Percentiles rank a stretch among this genome's conserved stretches.
These are phyloP conservation scores for Trypoxylon attenuatum DNA, from an alignment of 2,888 invertebrate species.

Conservation along the genomic window DNA sequence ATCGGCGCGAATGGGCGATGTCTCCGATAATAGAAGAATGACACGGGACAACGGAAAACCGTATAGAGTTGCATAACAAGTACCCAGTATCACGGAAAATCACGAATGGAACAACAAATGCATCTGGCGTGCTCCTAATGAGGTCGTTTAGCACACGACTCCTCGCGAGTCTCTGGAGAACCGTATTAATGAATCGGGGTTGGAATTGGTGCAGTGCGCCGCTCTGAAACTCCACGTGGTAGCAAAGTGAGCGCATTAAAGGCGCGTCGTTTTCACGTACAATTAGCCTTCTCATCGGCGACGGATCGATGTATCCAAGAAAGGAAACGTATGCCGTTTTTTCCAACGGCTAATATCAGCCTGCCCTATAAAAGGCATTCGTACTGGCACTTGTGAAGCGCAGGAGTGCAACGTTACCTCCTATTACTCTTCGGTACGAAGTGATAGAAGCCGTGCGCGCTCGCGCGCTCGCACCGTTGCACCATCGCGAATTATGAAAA, in stretches of 20 bases:
- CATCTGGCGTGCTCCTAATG: slow-evolving; percentile 58
- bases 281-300: slow-evolving; percentile 52
- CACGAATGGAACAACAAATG: slow-evolving; percentile 55
- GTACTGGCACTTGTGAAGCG: background rate
- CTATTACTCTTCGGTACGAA: background rate
- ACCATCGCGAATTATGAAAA: too few species aligned
- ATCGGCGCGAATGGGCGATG: slow-evolving; percentile 37
- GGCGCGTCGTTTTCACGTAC: slow-evolving; percentile 52
- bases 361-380: slow-evolving; percentile 10
- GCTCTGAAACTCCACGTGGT: slow-evolving; percentile 42
- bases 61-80: slow-evolving; percentile 43
- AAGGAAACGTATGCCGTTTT: slow-evolving; percentile 19
- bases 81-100: slow-evolving; percentile 49
- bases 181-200: slow-evolving; percentile 60
- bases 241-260: slow-evolving; percentile 52
- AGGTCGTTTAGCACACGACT: slow-evolving; percentile 54
- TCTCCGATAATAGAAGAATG: slow-evolving; percentile 49
- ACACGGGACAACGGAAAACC: slow-evolving; percentile 35
- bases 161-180: slow-evolving; percentile 51
- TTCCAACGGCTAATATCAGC: slow-evolving; percentile 4
- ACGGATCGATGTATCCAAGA: slow-evolving; percentile 39
- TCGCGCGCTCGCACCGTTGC: too few species aligned
- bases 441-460: too few species aligned
- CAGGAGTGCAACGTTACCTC: background rate
- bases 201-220: slow-evolving; percentile 54